A percentile compares a stretch with the other conserved stretches of the same genome.
Conservation (phyloP, 2,888 invertebrate genomes). For the Andrena trimmerana region DNA sequence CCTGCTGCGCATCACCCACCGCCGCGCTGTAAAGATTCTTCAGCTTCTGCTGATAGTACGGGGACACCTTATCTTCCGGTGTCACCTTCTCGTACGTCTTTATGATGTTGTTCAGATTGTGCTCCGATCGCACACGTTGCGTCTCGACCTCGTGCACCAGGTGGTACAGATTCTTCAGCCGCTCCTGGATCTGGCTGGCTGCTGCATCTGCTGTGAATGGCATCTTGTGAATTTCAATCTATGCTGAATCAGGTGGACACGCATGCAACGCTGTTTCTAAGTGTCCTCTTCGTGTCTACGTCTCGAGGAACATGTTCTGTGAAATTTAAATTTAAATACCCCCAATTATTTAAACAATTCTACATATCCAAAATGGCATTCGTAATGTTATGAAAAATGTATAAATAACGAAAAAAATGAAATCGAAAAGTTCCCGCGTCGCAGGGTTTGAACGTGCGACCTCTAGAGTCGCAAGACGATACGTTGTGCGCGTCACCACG, state of each 20-base stretch:
- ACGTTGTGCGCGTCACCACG: background rate
- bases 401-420: constrained; percentile 4
- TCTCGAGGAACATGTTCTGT: background rate
- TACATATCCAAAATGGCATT: background rate
- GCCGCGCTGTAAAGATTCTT: constrained; percentile 93
- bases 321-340: too few species aligned
- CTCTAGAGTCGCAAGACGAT: background rate
- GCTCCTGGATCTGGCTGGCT: constrained; percentile 92
- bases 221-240: constrained; percentile 85
- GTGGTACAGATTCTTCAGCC: constrained; percentile 91
- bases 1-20: constrained; percentile 92
- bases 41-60: constrained; percentile 89
- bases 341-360: background rate
- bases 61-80: constrained; percentile 86
- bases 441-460: constrained; percentile 34
- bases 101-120: constrained; percentile 91
- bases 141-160: constrained; percentile 93
- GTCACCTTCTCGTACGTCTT: constrained; percentile 90
- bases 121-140: constrained; percentile 92
- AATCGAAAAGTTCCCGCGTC: background rate
- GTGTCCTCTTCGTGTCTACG: background rate
- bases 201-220: constrained; percentile 92
- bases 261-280: background rate
- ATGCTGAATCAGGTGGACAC: background rate
- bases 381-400: background rate